Conservation (phyloP, 1,140 invertebrate genomes). For the Pogonognathellus flavescens region DNA sequence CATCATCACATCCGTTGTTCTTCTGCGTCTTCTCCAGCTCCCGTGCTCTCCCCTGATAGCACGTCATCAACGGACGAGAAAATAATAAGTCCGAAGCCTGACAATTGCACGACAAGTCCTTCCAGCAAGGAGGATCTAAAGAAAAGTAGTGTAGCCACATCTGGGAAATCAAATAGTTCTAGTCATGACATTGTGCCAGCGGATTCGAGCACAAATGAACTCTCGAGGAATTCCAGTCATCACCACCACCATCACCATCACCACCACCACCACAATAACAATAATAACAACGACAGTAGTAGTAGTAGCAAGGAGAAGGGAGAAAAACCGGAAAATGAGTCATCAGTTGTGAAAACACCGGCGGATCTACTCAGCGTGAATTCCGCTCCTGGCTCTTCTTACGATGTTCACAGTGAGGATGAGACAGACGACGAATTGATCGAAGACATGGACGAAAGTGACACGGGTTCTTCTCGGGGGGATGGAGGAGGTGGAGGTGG, state of each 20-base stretch:
- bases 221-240: background rate
- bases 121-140: background rate
- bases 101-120: background rate
- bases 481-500: background rate
- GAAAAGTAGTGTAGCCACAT: background rate
- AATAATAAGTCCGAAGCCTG: slow-evolving; percentile 13
- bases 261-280: slow-evolving; percentile 4
- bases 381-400: background rate
- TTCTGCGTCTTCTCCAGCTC: slow-evolving; percentile 14
- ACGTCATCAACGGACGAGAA: slow-evolving; percentile 52
- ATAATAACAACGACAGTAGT: slow-evolving; percentile 29
- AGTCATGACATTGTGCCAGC: slow-evolving; percentile 43
- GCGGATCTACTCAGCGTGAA: background rate
- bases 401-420: slow-evolving; percentile 33
- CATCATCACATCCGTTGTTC: slow-evolving; percentile 31
- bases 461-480: background rate
- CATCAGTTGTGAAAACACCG: background rate
- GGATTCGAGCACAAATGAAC: slow-evolving; percentile 26
- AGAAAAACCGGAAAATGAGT: background rate
- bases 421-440: slow-evolving; percentile 46
- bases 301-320: background rate
- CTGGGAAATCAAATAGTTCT: background rate
- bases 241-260: slow-evolving; percentile 25
- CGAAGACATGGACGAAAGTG: slow-evolving; percentile 50
- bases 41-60: slow-evolving; percentile 53